A percentile compares a stretch with the other conserved stretches of the same genome.
These are phyloP conservation scores for Coreoperca whiteheadi DNA, from an alignment of 2,113 vertebrate genomes.

Conservation along the genomic window DNA sequence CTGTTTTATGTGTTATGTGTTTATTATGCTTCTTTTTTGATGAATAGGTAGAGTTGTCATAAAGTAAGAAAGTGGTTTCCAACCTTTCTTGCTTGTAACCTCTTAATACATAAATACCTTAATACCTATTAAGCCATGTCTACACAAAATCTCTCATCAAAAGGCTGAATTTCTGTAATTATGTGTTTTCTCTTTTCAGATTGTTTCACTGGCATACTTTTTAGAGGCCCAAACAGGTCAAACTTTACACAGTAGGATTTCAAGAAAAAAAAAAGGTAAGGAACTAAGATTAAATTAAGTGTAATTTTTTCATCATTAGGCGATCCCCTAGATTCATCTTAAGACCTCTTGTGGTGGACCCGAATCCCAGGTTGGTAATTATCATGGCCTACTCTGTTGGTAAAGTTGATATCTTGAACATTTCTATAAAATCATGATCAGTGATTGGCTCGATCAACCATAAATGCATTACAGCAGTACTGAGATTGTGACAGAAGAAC, in stretches of 20 bases:
- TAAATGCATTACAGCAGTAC: not conserved
- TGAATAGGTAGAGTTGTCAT: not conserved
- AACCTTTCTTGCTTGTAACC: not conserved
- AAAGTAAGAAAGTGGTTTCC: not conserved
- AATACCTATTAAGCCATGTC: not conserved
- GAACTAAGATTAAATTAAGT: not conserved
- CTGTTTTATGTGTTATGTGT: not conserved
- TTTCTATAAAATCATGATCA: not conserved
- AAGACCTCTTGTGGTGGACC: not conserved
- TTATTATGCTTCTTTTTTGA: not conserved
- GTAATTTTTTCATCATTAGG: not conserved
- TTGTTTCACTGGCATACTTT: not conserved
- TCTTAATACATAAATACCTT: not conserved
- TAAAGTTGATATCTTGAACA: not conserved
- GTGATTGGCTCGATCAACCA: not conserved
- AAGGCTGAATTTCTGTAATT: not conserved
- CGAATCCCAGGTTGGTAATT: not conserved
- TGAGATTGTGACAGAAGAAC: not conserved
- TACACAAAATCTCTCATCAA: not conserved
- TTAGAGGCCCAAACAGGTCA: not conserved
- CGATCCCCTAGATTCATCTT: not conserved
- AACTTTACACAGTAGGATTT: not conserved
- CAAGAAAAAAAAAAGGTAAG: not conserved
- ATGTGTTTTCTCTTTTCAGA: not conserved
- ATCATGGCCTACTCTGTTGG: not conserved